Conservation (phyloP, 2,888 invertebrate species). For the Tanytarsus gracilentus region DNA sequence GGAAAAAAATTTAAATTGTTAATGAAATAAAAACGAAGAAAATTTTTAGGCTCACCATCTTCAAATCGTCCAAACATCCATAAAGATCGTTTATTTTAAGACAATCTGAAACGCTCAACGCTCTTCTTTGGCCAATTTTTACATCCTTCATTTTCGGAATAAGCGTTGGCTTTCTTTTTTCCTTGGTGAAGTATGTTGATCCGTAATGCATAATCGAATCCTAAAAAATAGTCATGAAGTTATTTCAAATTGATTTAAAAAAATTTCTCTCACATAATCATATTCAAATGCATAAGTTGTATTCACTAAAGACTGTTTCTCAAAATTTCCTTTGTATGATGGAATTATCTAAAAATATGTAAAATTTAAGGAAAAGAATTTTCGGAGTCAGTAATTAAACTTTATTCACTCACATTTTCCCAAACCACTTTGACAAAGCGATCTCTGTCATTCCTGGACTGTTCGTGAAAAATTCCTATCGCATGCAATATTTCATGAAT, state of each 20-base stretch:
- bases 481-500: conserved; percentile 74
- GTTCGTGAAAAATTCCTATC: conserved; percentile 73
- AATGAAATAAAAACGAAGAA: background rate
- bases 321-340: conserved; percentile 55
- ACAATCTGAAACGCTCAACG: conserved; percentile 57
- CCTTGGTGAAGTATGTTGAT: conserved; percentile 53
- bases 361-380: too few species aligned
- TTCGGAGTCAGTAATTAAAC: too few species aligned
- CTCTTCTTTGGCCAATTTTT: conserved; percentile 53
- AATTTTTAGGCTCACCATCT: conserved; percentile 35
- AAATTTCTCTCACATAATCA: conserved; percentile 46
- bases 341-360: conserved; percentile 37
- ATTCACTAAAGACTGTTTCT: conserved; percentile 53
- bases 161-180: conserved; percentile 53
- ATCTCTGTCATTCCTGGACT: conserved; percentile 65
- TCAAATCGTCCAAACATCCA: conserved; percentile 49
- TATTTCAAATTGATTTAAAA: background rate
- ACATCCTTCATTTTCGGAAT: conserved; percentile 49
- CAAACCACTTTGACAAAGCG: conserved; percentile 57
- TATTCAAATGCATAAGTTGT: conserved; percentile 61
- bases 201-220: conserved; percentile 75
- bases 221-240: background rate
- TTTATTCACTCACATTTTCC: conserved; percentile 53
- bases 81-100: conserved; percentile 59
- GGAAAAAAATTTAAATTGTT: background rate